Percentiles rank a stretch among this genome's conserved stretches.
phyloP scores from a whole-genome alignment of 23 tunicate genomes.

The Halocynthia roretzi region DNA sequence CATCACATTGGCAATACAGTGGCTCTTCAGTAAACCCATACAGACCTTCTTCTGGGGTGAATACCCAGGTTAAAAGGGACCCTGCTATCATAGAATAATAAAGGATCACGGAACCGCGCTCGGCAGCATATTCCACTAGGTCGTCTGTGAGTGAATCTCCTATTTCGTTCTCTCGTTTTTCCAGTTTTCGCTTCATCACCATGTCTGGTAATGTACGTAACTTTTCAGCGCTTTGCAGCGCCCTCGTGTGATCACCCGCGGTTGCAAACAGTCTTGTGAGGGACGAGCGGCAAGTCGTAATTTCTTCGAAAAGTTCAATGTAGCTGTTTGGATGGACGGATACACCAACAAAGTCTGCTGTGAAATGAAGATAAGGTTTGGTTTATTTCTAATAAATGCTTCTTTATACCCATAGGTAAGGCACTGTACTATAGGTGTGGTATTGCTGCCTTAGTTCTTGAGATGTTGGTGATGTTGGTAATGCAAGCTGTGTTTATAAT shows the following conservation, averaged over 20 bases:
- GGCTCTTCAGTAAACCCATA: conserved; percentile 1
- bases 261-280: conserved; percentile 14
- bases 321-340: conserved; percentile 11
- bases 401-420: too few species aligned
- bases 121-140: conserved; percentile 27
- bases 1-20: background rate
- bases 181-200: background rate
- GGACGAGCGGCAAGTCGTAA: conserved; percentile 36
- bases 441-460: too few species aligned
- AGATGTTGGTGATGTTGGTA: too few species aligned
- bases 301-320: conserved; percentile 19
- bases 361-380: background rate
- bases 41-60: conserved; percentile 36
- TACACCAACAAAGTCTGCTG: background rate
- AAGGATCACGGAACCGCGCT: conserved; percentile 11
- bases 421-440: too few species aligned
- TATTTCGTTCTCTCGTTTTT: background rate
- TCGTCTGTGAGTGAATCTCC: conserved; percentile 11
- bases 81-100: conserved; percentile 33
- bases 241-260: conserved; percentile 16
- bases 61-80: conserved; percentile 34
- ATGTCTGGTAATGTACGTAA: conserved; percentile 32
- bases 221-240: conserved; percentile 46
- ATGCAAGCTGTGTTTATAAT: background rate
- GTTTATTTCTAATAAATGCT: too few species aligned